Conservation (phyloP, 2,888 invertebrate species). For the Dynastes tityus region DNA sequence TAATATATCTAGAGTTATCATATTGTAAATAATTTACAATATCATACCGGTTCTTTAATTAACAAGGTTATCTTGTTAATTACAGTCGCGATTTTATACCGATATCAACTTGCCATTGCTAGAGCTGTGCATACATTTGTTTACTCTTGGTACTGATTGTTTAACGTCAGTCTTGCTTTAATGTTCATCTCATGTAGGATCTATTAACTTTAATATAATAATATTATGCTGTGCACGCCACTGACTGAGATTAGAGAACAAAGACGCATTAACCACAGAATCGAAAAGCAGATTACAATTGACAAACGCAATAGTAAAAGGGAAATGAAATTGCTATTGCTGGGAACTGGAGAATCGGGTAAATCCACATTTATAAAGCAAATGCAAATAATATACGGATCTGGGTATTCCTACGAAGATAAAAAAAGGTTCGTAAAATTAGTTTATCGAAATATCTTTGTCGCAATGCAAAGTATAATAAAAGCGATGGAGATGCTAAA, state of each 20-base stretch:
- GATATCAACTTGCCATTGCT: neutral
- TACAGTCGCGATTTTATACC: neutral
- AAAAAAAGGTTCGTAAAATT: slow-evolving; percentile 98
- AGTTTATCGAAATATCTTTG: slow-evolving; percentile 99
- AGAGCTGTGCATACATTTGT: neutral
- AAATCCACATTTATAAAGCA: slow-evolving; percentile 99
- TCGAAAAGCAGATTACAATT: slow-evolving; percentile 16
- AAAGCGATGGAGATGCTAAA: slow-evolving; percentile 99
- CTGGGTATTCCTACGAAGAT: slow-evolving; percentile 99
- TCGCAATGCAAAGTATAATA: slow-evolving; percentile 99
- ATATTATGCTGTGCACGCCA: neutral
- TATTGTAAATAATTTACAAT: too few relatives aligned
- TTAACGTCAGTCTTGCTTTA: neutral
- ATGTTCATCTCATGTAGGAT: neutral
- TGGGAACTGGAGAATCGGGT: slow-evolving; percentile 98
- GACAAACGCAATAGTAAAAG: slow-evolving; percentile 1
- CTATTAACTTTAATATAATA: neutral
- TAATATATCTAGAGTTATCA: too few relatives aligned
- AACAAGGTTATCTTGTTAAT: neutral
- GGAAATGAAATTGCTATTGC: neutral
- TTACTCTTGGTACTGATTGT: neutral
- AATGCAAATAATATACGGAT: slow-evolving; percentile 99
- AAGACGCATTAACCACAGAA: slow-evolving; percentile 13
- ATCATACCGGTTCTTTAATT: neutral
- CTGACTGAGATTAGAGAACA: slow-evolving; percentile 1